Conservation (phyloP, 2,113 vertebrate species). For the Gnathonemus longibarbis region DNA sequence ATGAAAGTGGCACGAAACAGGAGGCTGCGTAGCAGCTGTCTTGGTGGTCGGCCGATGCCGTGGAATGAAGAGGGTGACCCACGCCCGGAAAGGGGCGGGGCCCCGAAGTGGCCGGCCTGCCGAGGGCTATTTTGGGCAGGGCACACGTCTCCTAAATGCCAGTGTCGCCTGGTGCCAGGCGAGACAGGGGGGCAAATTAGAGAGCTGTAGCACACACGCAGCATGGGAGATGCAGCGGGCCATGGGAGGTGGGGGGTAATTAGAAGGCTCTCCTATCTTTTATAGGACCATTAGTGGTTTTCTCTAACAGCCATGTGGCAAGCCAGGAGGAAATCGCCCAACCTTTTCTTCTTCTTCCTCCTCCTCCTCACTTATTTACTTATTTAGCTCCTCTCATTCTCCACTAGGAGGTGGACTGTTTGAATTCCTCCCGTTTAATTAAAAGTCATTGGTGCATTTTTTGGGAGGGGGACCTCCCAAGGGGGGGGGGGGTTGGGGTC, state of each 20-base stretch:
- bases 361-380: constrained; percentile 10
- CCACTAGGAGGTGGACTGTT: constrained; percentile 38
- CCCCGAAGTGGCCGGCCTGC: background rate
- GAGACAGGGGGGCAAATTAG: constrained; percentile 35
- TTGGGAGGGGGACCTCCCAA: background rate
- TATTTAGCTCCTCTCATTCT: constrained; percentile 6
- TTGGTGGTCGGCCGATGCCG: background rate
- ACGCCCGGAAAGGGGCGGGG: background rate
- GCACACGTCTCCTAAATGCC: background rate
- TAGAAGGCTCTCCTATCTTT: constrained; percentile 44
- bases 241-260: constrained; percentile 29
- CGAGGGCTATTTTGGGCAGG: constrained; percentile 11
- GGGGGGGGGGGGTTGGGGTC: background rate
- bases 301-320: constrained; percentile 29
- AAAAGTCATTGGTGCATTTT: constrained; percentile 29
- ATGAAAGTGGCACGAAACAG: background rate
- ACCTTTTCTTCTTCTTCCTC: constrained; percentile 16
- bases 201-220: constrained; percentile 24
- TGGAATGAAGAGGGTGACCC: background rate
- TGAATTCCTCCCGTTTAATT: constrained; percentile 41
- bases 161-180: constrained; percentile 5
- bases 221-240: constrained; percentile 17
- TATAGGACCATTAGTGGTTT: constrained; percentile 44
- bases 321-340: constrained; percentile 35
- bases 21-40: background rate